Percentiles rank a stretch among this genome's conserved stretches.
phyloP scores from a whole-genome alignment of 2,888 invertebrate genomes.

The Tholera decimalis region DNA sequence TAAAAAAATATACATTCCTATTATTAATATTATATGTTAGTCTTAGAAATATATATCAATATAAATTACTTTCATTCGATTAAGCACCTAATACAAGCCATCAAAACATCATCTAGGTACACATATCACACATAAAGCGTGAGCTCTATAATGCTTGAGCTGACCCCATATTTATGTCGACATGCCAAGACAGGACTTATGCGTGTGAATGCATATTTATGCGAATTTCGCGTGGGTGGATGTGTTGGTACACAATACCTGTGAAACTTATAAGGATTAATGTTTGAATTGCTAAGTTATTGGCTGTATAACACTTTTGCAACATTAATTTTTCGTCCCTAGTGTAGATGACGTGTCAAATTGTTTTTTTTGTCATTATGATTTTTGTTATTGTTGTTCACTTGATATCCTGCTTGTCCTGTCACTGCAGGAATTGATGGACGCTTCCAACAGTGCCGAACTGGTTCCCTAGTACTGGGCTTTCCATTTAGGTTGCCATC shows the following conservation, averaged over 20 bases:
- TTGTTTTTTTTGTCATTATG: slow-evolving; percentile 40
- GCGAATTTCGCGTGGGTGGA: slow-evolving; percentile 69
- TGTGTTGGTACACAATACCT: slow-evolving; percentile 50
- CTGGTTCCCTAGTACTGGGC: too few species aligned
- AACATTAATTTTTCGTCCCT: slow-evolving; percentile 30
- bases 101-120: slow-evolving; percentile 24
- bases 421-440: too few species aligned
- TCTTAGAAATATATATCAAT: background rate
- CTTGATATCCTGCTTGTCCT: background rate
- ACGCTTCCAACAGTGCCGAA: too few species aligned
- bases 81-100: slow-evolving; percentile 5
- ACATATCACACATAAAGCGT: slow-evolving; percentile 7
- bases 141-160: slow-evolving; percentile 64
- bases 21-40: too few species aligned
- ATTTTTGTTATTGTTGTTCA: slow-evolving; percentile 20
- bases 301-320: slow-evolving; percentile 46
- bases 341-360: slow-evolving; percentile 52
- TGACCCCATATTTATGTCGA: slow-evolving; percentile 74
- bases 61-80: background rate
- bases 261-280: slow-evolving; percentile 61
- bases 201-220: slow-evolving; percentile 83
- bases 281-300: slow-evolving; percentile 62
- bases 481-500: too few species aligned
- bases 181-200: slow-evolving; percentile 73
- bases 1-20: too few species aligned